Conservation (phyloP, 1,140 invertebrate species). For the Penaeus vannamei region DNA sequence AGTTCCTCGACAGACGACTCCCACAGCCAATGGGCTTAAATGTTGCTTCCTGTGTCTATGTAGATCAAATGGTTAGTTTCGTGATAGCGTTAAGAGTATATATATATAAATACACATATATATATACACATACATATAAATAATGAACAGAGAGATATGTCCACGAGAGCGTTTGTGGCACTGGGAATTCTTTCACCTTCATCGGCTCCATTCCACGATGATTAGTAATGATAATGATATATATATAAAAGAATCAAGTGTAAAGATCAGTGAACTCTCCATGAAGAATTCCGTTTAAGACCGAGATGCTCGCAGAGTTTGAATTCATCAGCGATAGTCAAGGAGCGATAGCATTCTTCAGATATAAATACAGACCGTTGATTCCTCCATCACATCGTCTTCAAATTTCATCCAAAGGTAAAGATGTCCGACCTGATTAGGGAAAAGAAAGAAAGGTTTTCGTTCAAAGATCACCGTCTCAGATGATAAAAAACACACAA, state of each 20-base stretch:
- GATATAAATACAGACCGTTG: no score
- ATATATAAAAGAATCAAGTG: background rate
- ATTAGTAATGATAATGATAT: background rate
- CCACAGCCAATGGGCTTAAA: constrained; percentile 55
- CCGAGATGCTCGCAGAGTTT: no score
- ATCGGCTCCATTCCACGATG: background rate
- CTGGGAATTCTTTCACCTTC: constrained; percentile 39
- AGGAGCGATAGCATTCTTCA: no score
- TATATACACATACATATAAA: constrained; percentile 7
- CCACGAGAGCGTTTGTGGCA: constrained; percentile 12
- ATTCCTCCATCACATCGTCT: no score
- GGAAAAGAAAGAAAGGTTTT: no score
- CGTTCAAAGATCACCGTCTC: no score
- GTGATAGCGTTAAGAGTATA: background rate
- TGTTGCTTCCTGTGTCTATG: constrained; percentile 56
- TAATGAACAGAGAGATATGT: constrained; percentile 1
- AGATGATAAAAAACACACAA: no score
- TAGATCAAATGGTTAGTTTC: constrained; percentile 50
- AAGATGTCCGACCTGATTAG: no score
- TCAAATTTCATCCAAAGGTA: no score
- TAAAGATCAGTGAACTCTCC: background rate
- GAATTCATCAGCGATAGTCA: no score
- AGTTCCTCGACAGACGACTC: constrained; percentile 49
- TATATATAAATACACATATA: constrained; percentile 38
- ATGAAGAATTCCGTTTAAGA: no score